Conservation (phyloP, 2,113 vertebrate genomes). For the Pantherophis guttatus region DNA sequence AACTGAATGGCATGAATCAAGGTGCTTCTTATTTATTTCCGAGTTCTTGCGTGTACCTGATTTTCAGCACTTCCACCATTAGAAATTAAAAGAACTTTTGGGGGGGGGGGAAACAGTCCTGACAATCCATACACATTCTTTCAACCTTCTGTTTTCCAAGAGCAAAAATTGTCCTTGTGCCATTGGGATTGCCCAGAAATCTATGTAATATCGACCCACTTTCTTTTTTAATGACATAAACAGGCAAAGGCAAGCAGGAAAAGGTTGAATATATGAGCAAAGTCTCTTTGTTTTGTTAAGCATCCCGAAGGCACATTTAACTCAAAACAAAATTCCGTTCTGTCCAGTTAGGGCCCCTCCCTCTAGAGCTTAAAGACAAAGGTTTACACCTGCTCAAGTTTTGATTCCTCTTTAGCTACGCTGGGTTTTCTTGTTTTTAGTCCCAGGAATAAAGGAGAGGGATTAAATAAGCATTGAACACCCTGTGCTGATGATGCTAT, state of each 20-base stretch:
- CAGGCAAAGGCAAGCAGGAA: neutral
- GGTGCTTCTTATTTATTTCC: slow-evolving; percentile 25
- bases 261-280: neutral
- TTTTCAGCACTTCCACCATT: slow-evolving; percentile 22
- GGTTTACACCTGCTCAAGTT: no score
- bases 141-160: neutral
- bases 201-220: neutral
- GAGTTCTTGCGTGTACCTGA: neutral
- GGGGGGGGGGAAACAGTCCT: neutral
- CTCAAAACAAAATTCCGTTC: no score
- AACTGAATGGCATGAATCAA: slow-evolving; percentile 31
- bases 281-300: neutral
- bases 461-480: neutral
- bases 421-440: neutral
- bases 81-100: slow-evolving; percentile 37
- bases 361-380: no score
- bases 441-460: neutral
- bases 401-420: neutral
- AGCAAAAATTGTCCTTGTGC: neutral
- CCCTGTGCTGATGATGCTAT: no score
- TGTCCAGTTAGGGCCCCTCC: neutral
- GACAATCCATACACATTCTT: slow-evolving; percentile 20
- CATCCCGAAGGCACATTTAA: neutral
- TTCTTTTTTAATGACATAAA: neutral
- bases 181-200: neutral